Evolutionary conservation across 2,797 vertebrate genomes (phyloP).

Genomic region (Rhinophrynus dorsalis): DNA sequence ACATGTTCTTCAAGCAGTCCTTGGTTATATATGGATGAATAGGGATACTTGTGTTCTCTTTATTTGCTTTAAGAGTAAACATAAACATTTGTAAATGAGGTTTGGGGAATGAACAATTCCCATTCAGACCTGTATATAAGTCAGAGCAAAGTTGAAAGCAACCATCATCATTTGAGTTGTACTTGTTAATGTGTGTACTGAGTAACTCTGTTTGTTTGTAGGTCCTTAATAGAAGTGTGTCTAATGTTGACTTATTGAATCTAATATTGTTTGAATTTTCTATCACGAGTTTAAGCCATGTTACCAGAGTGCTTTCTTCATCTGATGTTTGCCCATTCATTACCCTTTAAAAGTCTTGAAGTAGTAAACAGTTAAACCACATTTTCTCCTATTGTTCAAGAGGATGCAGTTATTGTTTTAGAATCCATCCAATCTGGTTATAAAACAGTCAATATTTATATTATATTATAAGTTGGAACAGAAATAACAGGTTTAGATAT

Average conservation of each 20-base stretch:
- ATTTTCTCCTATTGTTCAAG: constrained; percentile 44
- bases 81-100: constrained; percentile 46
- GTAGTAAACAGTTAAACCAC: constrained; percentile 56
- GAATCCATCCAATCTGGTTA: constrained; percentile 11
- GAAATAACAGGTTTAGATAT: neutral
- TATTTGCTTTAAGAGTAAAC: constrained; percentile 39
- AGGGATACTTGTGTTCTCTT: neutral
- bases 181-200: constrained; percentile 85
- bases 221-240: constrained; percentile 90
- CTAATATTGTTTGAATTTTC: constrained; percentile 98
- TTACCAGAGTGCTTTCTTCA: constrained; percentile 76
- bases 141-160: constrained; percentile 74
- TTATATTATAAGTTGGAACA: constrained; percentile 7
- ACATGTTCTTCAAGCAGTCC: neutral
- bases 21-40: neutral
- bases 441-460: constrained; percentile 12
- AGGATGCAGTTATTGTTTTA: constrained; percentile 36
- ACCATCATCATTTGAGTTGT: constrained; percentile 69
- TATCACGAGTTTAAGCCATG: constrained; percentile 77
- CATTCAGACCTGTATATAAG: constrained; percentile 16
- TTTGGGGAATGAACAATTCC: constrained; percentile 33
- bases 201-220: constrained; percentile 94
- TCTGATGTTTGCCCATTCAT: constrained; percentile 79
- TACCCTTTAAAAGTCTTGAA: constrained; percentile 63
- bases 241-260: constrained; percentile 88